Percentiles rank a stretch among this genome's conserved stretches.
Conservation (phyloP, 2,113 vertebrate genomes). For the Cyanistes caeruleus region DNA sequence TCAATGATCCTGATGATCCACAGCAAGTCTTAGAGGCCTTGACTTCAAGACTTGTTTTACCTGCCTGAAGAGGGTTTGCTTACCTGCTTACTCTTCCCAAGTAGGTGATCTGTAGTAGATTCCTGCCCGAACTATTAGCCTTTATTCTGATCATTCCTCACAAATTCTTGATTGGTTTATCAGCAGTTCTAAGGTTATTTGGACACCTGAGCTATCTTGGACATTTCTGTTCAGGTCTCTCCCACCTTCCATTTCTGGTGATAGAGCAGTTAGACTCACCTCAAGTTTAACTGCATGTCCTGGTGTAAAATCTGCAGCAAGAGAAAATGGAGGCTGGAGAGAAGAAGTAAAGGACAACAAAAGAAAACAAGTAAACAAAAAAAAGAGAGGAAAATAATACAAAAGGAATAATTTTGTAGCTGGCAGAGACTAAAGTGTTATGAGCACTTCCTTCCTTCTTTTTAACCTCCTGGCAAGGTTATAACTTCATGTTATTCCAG, state of each 20-base stretch:
- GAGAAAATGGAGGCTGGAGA: neutral
- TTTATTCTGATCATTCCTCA: neutral
- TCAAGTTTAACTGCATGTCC: neutral
- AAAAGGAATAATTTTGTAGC: neutral
- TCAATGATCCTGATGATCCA: neutral
- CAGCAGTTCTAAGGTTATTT: neutral
- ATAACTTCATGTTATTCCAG: neutral
- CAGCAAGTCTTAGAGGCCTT: accelerated
- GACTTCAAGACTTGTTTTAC: neutral
- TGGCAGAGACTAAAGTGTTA: neutral
- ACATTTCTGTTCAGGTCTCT: neutral
- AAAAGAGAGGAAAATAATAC: neutral
- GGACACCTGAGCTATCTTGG: neutral
- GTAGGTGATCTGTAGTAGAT: neutral
- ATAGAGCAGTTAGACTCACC: neutral
- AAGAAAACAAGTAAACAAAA: neutral
- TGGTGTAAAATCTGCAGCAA: neutral
- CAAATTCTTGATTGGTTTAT: neutral
- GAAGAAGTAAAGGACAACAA: neutral
- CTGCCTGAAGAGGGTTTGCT: neutral
- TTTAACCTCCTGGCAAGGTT: neutral
- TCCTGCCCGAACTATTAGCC: neutral
- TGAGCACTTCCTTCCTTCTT: neutral
- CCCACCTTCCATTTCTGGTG: neutral
- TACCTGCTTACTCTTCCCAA: neutral